Base-by-base conservation (phyloP, 2,797 vertebrate genomes). In the Petrocephalus sullivani region DNA sequence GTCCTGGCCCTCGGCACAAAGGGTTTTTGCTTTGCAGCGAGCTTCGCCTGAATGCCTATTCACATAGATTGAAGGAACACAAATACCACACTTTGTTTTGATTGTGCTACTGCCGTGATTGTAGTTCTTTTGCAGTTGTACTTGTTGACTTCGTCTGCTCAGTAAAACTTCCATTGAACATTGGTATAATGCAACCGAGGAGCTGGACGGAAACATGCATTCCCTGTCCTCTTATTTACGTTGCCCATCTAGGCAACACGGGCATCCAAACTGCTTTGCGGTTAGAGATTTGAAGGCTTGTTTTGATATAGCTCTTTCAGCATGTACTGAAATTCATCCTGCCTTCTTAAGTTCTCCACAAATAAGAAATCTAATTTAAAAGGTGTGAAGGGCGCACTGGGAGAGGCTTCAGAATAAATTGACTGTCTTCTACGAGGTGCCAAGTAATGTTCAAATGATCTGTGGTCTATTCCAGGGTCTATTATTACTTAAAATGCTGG, bases 401-500 rank as follows among this genome's bases (percentile, higher is more conserved):
- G 81, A 14, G 46, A 54, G 3, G 21, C 81, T 53, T 28, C 49
- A 54, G 46, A 84, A 53, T 53, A n/a, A 46, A 84, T 84, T 12
- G 14, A 84, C 46, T 19, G 8, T 51, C n/a, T 54, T 54, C 51
- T 84, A 54, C 1, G 51, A 84, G 51, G 8, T 84, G 81, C 41
- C 49, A 84, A 49, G 9, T 7, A 83, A 84, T 84, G 46, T 84
- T 23, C 51, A 54, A 14, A 84, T 51, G 67, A 75, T 75, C 67
- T 75, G 51, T 84, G 81, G 49, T 84, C 46, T 23, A 53, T 84
- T 54, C 46, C 46, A 53, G 51, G 8, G 49, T 84, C 49, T 21
- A 83, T 84, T 84, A 84, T 53, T 84, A 23, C 81, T 28, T 84
- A 51, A 84, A 84, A 84, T 84, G 81, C 46, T 83, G 49, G 81